Percentiles rank a stretch among this genome's conserved stretches.
Evolutionary conservation across 2,888 invertebrate species (phyloP).

Genomic region (Suillia variegata): DNA sequence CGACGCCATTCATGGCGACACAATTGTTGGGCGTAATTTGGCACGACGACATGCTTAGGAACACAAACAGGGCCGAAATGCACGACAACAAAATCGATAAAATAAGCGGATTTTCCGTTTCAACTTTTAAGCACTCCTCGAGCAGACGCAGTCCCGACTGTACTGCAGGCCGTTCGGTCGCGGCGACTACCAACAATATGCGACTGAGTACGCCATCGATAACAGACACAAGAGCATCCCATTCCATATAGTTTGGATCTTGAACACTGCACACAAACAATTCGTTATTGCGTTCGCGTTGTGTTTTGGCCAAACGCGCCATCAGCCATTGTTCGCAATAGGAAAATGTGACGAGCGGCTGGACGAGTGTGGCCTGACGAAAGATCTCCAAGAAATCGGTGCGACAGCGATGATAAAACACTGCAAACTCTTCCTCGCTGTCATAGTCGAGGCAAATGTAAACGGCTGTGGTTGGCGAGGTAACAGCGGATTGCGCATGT

Average conservation of each 20-base stretch:
- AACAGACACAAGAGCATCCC: conserved; percentile 79
- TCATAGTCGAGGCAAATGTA: conserved; percentile 87
- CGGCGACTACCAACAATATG: conserved; percentile 72
- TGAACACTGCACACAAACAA: conserved; percentile 62
- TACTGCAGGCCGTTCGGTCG: conserved; percentile 77
- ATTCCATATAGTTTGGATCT: conserved; percentile 78
- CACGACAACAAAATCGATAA: conserved; percentile 86
- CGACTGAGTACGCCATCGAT: conserved; percentile 84
- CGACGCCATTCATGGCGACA: conserved; percentile 69
- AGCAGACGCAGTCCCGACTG: conserved; percentile 77
- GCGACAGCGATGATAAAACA: conserved; percentile 82
- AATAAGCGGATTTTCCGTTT: conserved; percentile 79
- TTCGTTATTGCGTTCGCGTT: conserved; percentile 45
- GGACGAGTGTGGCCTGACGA: conserved; percentile 78
- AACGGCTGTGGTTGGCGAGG: conserved; percentile 61
- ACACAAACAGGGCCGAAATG: conserved; percentile 89
- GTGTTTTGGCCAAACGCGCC: conserved; percentile 72
- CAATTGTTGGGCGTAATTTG: conserved; percentile 70
- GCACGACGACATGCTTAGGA: conserved; percentile 85
- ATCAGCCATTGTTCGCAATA: conserved; percentile 85
- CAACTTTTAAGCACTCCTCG: conserved; percentile 76
- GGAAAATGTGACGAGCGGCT: conserved; percentile 81
- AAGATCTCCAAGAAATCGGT: conserved; percentile 83
- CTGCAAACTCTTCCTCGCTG: conserved; percentile 86
- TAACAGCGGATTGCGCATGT: conserved; percentile 60